phyloP scores from a whole-genome alignment of 1,140 invertebrate genomes.

The Kradibia gibbosae region DNA sequence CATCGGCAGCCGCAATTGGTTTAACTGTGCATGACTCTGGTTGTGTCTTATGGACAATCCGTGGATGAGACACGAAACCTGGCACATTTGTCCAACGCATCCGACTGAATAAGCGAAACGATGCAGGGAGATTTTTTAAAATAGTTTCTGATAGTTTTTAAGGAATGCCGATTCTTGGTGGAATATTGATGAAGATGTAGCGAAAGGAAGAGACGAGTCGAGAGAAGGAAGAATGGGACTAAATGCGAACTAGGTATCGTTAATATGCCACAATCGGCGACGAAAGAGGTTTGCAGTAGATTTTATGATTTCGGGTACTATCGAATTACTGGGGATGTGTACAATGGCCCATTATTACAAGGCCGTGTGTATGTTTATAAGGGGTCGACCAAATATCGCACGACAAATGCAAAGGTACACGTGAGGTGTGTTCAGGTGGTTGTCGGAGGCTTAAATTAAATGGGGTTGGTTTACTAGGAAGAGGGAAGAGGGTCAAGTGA shows the following conservation, averaged over 20 bases:
- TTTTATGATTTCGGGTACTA: background rate
- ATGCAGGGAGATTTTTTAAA: no score
- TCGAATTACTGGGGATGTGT: background rate
- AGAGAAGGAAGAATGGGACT: background rate
- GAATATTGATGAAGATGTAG: background rate
- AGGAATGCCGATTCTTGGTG: no score
- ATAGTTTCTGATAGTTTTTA: no score
- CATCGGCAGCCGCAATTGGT: slow-evolving; percentile 18
- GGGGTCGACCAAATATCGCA: background rate
- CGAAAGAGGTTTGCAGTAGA: background rate
- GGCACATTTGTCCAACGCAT: no score
- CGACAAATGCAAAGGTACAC: background rate
- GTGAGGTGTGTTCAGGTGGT: background rate
- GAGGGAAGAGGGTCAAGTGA: background rate
- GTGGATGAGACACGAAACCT: background rate
- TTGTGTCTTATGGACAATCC: background rate
- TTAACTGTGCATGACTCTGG: background rate
- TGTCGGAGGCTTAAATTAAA: background rate
- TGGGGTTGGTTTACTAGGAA: background rate
- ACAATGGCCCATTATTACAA: no score
- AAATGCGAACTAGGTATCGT: background rate
- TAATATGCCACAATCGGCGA: background rate
- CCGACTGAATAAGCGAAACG: no score
- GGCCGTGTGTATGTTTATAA: background rate
- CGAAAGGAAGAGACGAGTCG: background rate